Percentiles rank a stretch among this genome's conserved stretches.
phyloP scores from a whole-genome alignment of 35 echinoderm and acorn worm species.

The Ptychodera flava region DNA sequence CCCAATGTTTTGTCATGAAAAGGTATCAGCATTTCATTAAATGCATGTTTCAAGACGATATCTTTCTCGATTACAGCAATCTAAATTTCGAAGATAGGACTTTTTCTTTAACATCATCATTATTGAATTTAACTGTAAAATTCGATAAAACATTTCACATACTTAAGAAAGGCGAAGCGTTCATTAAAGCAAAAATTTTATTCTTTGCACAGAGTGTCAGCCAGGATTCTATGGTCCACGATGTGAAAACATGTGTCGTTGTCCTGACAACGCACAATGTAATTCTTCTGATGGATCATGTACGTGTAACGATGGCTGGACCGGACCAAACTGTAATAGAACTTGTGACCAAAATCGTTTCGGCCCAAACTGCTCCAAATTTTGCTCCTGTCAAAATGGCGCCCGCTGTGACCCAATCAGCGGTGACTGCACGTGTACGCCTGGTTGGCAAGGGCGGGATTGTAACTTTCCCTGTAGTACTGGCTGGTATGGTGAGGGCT shows the following conservation, averaged over 20 bases:
- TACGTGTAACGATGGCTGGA: conserved; percentile 34
- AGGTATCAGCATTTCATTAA: too few relatives aligned
- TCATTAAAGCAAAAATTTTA: conserved; percentile 29
- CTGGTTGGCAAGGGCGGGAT: conserved; percentile 25
- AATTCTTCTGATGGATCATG: neutral
- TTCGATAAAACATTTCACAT: too few relatives aligned
- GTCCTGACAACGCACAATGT: neutral
- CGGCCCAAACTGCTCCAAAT: neutral
- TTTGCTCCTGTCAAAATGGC: conserved; percentile 14
- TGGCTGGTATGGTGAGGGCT: neutral
- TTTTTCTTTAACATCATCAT: too few relatives aligned
- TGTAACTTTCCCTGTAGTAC: neutral
- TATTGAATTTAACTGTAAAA: too few relatives aligned
- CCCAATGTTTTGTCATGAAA: too few relatives aligned
- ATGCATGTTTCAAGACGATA: too few relatives aligned
- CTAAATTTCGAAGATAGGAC: too few relatives aligned
- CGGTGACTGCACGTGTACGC: conserved; percentile 16
- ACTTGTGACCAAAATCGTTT: conserved; percentile 19
- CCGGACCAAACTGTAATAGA: conserved; percentile 11
- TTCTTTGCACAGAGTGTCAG: neutral
- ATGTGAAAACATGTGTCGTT: neutral
- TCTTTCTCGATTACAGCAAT: too few relatives aligned
- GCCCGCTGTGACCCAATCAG: neutral
- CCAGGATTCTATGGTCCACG: neutral
- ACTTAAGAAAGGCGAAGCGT: conserved; percentile 36